These are phyloP conservation scores for Galeopsomyia nigrocyanea DNA, from an alignment of 2,888 invertebrate genomes.

Conservation along the genomic window DNA sequence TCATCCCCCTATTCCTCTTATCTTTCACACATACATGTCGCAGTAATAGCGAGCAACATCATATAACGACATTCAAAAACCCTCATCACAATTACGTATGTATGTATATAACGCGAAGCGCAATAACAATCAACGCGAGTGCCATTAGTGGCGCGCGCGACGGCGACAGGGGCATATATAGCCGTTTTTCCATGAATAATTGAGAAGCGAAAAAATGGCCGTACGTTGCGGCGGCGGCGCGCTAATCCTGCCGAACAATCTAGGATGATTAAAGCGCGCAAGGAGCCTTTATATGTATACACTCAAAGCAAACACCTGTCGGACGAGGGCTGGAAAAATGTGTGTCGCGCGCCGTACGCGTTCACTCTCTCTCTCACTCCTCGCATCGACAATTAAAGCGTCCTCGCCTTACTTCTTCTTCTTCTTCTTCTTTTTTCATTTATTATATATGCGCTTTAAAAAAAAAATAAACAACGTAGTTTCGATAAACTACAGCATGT, in stretches of 20 bases:
- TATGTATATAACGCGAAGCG: not conserved
- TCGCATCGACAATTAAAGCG: too few species aligned
- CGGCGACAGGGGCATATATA: not conserved
- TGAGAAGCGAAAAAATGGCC: slow-evolving; percentile 19
- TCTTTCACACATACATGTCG: too few species aligned
- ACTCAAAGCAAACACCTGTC: slow-evolving; percentile 44
- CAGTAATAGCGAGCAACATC: too few species aligned
- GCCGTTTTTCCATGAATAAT: slow-evolving; percentile 5
- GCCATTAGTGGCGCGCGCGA: not conserved
- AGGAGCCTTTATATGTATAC: not conserved
- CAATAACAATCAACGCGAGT: slow-evolving; percentile 3
- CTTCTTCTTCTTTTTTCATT: too few species aligned
- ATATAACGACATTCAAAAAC: not conserved
- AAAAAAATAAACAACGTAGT: too few species aligned
- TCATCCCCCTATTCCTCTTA: too few species aligned
- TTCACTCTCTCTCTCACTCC: too few species aligned
- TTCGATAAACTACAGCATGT: too few species aligned
- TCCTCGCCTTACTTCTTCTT: too few species aligned
- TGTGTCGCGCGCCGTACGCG: too few species aligned
- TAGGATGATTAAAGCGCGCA: slow-evolving; percentile 31
- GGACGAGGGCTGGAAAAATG: not conserved
- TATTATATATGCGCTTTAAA: too few species aligned
- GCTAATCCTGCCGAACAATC: slow-evolving; percentile 33
- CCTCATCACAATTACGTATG: not conserved
- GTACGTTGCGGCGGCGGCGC: not conserved